These are phyloP conservation scores for Lutjanus argentimaculatus DNA, from an alignment of 2,797 vertebrate genomes.

Conservation along the genomic window DNA sequence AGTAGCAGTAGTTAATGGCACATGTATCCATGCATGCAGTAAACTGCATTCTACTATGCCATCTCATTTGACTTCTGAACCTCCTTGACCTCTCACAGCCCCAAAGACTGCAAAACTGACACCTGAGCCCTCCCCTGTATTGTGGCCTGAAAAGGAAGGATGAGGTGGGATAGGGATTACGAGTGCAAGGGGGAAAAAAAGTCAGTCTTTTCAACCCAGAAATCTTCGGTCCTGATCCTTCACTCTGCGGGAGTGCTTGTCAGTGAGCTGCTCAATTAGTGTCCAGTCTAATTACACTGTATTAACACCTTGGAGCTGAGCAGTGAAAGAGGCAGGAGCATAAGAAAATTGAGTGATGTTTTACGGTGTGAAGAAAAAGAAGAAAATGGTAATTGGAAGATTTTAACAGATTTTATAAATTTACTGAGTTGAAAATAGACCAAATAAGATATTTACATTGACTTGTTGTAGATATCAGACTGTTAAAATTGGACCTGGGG, in stretches of 20 bases:
- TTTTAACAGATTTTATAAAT: slow-evolving; percentile 42
- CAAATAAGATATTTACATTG: slow-evolving; percentile 1
- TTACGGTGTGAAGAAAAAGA: neutral
- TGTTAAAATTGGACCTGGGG: neutral
- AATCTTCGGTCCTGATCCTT: slow-evolving; percentile 26
- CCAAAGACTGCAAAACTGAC: slow-evolving; percentile 10
- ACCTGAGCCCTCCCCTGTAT: slow-evolving; percentile 4
- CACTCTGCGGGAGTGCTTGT: slow-evolving; percentile 28
- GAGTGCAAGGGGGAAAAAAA: slow-evolving; percentile 1
- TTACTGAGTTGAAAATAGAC: neutral
- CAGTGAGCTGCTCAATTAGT: slow-evolving; percentile 69
- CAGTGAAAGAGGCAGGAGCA: slow-evolving; percentile 22
- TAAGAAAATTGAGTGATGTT: slow-evolving; percentile 30
- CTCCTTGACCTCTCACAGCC: neutral
- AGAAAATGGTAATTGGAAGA: slow-evolving; percentile 4
- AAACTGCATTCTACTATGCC: neutral
- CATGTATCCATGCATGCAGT: neutral
- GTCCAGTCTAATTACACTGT: slow-evolving; percentile 70
- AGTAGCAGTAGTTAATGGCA: too few relatives aligned
- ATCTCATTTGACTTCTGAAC: slow-evolving; percentile 11
- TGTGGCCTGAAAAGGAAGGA: neutral
- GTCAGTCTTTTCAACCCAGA: slow-evolving; percentile 12
- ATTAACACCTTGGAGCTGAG: slow-evolving; percentile 37
- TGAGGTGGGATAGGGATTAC: neutral
- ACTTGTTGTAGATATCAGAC: slow-evolving; percentile 5